Percentiles rank a stretch among this genome's conserved stretches.
Conservation (phyloP, 2,113 vertebrate genomes). For the Onychostruthus taczanowskii region DNA sequence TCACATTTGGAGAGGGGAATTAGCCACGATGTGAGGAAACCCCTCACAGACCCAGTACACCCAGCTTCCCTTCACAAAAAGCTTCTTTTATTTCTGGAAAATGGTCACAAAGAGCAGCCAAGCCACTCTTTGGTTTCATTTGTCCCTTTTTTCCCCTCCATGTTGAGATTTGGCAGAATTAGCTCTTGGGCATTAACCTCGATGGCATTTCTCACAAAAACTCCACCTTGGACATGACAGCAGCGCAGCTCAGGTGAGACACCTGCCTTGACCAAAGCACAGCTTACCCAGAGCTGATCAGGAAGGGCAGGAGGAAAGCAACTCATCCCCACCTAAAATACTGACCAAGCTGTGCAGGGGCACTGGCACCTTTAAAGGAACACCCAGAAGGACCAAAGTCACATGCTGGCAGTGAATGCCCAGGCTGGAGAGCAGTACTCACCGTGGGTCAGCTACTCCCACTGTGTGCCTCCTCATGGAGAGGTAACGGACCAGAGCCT, state of each 20-base stretch:
- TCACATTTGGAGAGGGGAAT: neutral
- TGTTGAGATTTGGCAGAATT: neutral
- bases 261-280: neutral
- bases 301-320: neutral
- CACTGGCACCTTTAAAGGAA: neutral
- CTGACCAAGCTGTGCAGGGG: neutral
- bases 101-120: neutral
- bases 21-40: neutral
- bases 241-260: neutral
- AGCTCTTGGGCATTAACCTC: neutral
- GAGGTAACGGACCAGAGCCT: constrained; percentile 95
- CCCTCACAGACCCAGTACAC: accelerated
- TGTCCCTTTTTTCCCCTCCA: neutral
- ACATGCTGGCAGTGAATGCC: neutral
- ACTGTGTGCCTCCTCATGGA: constrained; percentile 98
- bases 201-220: neutral
- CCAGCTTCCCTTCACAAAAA: neutral
- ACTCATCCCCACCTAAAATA: neutral
- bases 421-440: constrained; percentile 13
- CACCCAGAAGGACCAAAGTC: neutral
- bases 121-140: neutral
- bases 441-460: constrained; percentile 96
- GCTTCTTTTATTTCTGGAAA: neutral
- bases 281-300: neutral
- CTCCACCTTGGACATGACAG: neutral